A percentile compares a stretch with the other conserved stretches of the same genome.
These are phyloP conservation scores for Canis aureus DNA, from an alignment of 2,113 vertebrate genomes.

Conservation along the genomic window DNA sequence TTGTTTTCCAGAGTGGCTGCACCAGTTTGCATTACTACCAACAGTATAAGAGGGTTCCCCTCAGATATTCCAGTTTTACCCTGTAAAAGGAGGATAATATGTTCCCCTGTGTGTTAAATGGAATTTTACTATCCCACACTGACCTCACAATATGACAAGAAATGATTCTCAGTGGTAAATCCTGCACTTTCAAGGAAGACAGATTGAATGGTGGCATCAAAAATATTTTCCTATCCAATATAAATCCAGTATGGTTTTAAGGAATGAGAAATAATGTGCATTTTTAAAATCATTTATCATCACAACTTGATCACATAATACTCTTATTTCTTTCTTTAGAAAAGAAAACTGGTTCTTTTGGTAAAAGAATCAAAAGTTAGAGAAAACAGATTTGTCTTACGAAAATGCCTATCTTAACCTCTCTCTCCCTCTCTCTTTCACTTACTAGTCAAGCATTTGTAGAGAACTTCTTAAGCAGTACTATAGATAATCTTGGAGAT, in stretches of 20 bases:
- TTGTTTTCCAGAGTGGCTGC: background rate
- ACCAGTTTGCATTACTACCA: background rate
- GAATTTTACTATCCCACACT: background rate
- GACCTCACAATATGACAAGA: background rate
- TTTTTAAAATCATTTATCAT: background rate
- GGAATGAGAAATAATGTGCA: background rate
- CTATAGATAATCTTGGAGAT: background rate
- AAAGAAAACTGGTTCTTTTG: background rate
- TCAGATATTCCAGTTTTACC: background rate
- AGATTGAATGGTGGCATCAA: background rate
- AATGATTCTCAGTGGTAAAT: background rate
- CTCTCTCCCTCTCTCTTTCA: background rate
- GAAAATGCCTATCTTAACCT: background rate
- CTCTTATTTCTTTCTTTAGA: background rate
- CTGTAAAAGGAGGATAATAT: background rate
- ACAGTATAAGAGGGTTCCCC: background rate
- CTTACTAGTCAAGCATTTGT: background rate
- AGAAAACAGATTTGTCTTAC: background rate
- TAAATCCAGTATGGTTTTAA: background rate
- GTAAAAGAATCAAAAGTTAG: background rate
- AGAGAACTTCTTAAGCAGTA: background rate
- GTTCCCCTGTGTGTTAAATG: background rate
- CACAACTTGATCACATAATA: background rate
- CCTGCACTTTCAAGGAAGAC: background rate
- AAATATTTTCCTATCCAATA: background rate